Evolutionary conservation across 2,888 invertebrate genomes (phyloP).

Genomic region (Danaus chrysippus): DNA sequence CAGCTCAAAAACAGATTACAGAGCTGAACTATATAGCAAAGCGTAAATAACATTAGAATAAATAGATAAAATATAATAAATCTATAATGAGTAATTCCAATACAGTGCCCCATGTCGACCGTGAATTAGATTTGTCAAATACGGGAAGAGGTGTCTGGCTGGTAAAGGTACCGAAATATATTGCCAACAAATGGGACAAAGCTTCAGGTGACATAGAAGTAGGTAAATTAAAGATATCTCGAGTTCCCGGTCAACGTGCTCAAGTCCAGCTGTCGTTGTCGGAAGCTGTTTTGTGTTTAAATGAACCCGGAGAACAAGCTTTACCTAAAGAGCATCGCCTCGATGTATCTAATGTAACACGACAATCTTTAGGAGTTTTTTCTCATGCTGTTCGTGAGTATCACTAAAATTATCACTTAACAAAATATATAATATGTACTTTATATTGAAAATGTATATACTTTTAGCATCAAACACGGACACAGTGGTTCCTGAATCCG

Average conservation of each 20-base stretch:
- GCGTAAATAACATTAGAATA: background rate
- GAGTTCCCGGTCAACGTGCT: constrained; percentile 88
- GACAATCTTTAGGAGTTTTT: constrained; percentile 95
- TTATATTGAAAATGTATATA: constrained; percentile 11
- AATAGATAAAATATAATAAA: background rate
- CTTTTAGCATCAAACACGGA: constrained; percentile 80
- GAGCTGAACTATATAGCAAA: background rate
- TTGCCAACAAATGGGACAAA: constrained; percentile 96
- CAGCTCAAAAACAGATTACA: background rate
- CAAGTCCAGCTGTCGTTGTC: constrained; percentile 93
- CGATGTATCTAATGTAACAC: constrained; percentile 93
- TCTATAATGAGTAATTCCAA: constrained; percentile 47
- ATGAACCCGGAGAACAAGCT: constrained; percentile 86
- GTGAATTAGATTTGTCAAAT: constrained; percentile 92
- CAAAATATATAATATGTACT: background rate
- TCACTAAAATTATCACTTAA: constrained; percentile 5
- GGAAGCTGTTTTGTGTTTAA: constrained; percentile 87
- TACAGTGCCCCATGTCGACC: constrained; percentile 80
- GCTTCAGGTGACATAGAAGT: constrained; percentile 95
- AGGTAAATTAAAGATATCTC: constrained; percentile 93
- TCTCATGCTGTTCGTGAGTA: constrained; percentile 88
- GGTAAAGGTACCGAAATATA: constrained; percentile 97
- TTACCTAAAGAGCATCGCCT: constrained; percentile 96
- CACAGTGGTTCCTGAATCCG: constrained; percentile 85
- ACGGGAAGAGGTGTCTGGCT: constrained; percentile 96